Percentiles rank a stretch among this genome's conserved stretches.
These are phyloP conservation scores for Drosophila borborema DNA, from an alignment of 2,888 invertebrate species.

Conservation along the genomic window DNA sequence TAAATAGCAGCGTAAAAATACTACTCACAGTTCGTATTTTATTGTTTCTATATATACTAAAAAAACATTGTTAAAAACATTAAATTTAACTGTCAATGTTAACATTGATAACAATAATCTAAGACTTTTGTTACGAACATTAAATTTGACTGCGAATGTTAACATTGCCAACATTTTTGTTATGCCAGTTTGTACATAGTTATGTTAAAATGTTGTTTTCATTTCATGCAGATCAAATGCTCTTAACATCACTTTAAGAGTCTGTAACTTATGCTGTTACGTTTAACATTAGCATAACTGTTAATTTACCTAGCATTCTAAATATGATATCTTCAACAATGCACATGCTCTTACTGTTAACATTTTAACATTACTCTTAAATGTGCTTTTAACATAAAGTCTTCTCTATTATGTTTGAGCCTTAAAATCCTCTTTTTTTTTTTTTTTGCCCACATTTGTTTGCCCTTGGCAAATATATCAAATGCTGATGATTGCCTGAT, in stretches of 20 bases:
- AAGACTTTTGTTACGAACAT: too few species aligned
- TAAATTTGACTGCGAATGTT: too few species aligned
- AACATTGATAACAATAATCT: too few species aligned
- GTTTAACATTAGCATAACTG: too few species aligned
- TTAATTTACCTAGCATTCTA: background rate
- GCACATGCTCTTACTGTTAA: background rate
- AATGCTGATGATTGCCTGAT: slow-evolving; percentile 39
- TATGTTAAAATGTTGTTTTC: too few species aligned
- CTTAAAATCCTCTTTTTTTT: background rate
- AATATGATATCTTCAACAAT: background rate
- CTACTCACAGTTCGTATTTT: background rate
- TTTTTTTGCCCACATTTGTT: slow-evolving; percentile 2
- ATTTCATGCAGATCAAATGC: too few species aligned
- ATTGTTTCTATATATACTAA: background rate
- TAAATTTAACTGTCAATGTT: too few species aligned
- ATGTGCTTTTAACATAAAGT: background rate
- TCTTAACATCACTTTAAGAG: too few species aligned
- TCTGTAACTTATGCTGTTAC: background rate
- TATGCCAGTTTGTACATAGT: too few species aligned
- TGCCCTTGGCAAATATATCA: slow-evolving; percentile 31
- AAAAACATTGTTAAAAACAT: too few species aligned
- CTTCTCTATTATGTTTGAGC: background rate
- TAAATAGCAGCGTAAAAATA: background rate
- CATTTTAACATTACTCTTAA: background rate
- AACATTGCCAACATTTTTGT: too few species aligned